These are phyloP conservation scores for Ips nitidus DNA, from an alignment of 1,140 invertebrate genomes.

Conservation along the genomic window DNA sequence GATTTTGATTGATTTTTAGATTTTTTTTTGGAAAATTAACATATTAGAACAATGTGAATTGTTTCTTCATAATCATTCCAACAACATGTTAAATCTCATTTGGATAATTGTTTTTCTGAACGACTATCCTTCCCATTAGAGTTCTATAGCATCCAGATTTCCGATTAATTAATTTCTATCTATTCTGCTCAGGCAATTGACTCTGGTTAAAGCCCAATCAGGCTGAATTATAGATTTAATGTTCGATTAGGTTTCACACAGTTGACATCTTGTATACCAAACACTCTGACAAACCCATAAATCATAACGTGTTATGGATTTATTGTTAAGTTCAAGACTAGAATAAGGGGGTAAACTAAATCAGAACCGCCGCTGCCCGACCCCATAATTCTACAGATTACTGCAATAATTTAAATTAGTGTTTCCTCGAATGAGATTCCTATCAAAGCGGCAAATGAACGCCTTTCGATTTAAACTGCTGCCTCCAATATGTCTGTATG, in stretches of 20 bases:
- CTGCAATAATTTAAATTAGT: slow-evolving; percentile 34
- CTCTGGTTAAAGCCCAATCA: slow-evolving; percentile 23
- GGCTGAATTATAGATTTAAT: slow-evolving; percentile 27
- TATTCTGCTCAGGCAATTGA: slow-evolving; percentile 23
- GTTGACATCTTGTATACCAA: slow-evolving; percentile 29
- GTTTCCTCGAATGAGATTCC: slow-evolving; percentile 35
- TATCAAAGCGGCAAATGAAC: slow-evolving; percentile 35
- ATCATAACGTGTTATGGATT: slow-evolving; percentile 2
- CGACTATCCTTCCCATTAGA: slow-evolving; percentile 12
- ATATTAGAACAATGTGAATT: too few species aligned
- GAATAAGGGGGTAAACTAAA: too few species aligned
- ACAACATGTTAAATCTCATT: too few species aligned
- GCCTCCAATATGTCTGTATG: slow-evolving; percentile 32
- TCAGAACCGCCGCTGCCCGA: slow-evolving; percentile 10
- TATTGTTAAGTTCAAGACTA: too few species aligned
- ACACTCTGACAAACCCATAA: slow-evolving; percentile 6
- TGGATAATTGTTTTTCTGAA: background rate
- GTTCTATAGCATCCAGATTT: background rate
- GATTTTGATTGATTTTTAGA: too few species aligned
- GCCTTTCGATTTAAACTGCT: slow-evolving; percentile 37
- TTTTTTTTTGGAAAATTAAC: too few species aligned
- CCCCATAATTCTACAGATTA: slow-evolving; percentile 25
- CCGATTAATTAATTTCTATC: slow-evolving; percentile 14
- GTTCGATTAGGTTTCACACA: slow-evolving; percentile 10
- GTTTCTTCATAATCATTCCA: too few species aligned